Percentiles rank a stretch among this genome's conserved stretches.
These are phyloP conservation scores for Triplophysa tibetana DNA, from an alignment of 2,113 vertebrate genomes.

Conservation along the genomic window DNA sequence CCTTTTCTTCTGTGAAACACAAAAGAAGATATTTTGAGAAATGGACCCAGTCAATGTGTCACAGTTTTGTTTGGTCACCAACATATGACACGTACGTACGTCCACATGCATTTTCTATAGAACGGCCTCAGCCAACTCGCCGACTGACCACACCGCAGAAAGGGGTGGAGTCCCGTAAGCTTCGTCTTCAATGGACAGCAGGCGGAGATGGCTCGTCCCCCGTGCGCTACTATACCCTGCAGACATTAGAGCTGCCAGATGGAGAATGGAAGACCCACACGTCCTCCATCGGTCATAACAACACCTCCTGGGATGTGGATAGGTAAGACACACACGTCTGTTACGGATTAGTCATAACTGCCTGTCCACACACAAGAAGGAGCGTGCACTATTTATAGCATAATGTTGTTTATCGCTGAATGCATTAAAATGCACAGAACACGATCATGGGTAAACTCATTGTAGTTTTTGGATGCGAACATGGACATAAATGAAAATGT, in stretches of 20 bases:
- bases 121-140: slow-evolving; percentile 86
- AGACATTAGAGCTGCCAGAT: slow-evolving; percentile 80
- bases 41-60: no score
- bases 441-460: neutral
- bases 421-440: neutral
- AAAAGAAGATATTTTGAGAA: no score
- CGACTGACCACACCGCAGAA: slow-evolving; percentile 82
- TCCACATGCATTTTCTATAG: slow-evolving; percentile 64
- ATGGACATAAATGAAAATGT: neutral
- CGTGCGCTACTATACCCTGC: slow-evolving; percentile 87
- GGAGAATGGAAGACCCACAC: slow-evolving; percentile 84
- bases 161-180: slow-evolving; percentile 78
- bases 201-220: slow-evolving; percentile 89
- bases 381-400: slow-evolving; percentile 31
- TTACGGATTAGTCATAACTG: slow-evolving; percentile 28
- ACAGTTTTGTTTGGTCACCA: no score
- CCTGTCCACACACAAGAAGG: slow-evolving; percentile 19
- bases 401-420: neutral
- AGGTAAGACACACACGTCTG: slow-evolving; percentile 73
- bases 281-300: slow-evolving; percentile 84
- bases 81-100: neutral
- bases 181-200: slow-evolving; percentile 82
- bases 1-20: no score
- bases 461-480: neutral
- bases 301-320: slow-evolving; percentile 77